Conservation (phyloP, 2,113 vertebrate genomes). For the Gavialis gangeticus region DNA sequence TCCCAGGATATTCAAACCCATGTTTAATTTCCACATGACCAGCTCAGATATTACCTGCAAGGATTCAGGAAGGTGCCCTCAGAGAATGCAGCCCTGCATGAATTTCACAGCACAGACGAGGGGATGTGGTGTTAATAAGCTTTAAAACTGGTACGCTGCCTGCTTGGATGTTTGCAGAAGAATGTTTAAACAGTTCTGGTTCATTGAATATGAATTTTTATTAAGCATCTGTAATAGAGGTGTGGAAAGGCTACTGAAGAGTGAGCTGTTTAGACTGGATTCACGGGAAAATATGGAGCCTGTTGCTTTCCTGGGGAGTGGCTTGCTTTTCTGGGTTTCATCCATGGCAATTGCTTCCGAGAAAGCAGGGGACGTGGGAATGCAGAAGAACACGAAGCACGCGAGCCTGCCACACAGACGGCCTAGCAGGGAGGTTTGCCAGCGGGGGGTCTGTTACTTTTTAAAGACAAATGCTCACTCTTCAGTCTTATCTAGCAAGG, state of each 20-base stretch:
- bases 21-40: background rate
- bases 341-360: conserved; percentile 62
- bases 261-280: conserved; percentile 68
- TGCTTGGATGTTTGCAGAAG: conserved; percentile 3
- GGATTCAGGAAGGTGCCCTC: background rate
- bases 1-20: background rate
- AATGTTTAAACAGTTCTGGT: conserved; percentile 62
- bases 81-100: background rate
- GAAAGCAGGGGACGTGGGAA: conserved; percentile 52
- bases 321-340: conserved; percentile 58
- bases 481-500: background rate
- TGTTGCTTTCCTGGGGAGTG: conserved; percentile 38
- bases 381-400: background rate
- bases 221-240: conserved; percentile 60
- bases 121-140: background rate
- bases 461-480: conserved; percentile 43
- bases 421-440: conserved; percentile 39
- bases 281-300: conserved; percentile 64
- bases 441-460: conserved; percentile 43
- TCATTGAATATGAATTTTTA: conserved; percentile 57
- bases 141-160: background rate
- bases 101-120: conserved; percentile 36
- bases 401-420: conserved; percentile 37
- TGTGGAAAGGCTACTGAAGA: conserved; percentile 52
- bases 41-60: conserved; percentile 7